Conservation (phyloP, 2,797 vertebrate species). For the Mico argentatus region DNA sequence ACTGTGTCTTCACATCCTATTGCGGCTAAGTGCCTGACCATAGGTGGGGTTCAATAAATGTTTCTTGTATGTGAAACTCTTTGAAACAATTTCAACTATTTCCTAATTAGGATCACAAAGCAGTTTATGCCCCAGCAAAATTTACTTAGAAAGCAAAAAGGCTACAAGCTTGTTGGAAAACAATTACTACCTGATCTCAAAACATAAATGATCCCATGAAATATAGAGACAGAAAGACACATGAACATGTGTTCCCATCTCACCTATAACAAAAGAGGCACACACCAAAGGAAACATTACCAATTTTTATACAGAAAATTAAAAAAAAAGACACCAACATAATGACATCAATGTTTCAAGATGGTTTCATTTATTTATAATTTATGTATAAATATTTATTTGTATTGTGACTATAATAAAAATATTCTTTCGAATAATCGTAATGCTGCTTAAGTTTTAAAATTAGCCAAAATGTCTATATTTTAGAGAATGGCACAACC, state of each 20-base stretch:
- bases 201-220: slow-evolving; percentile 11
- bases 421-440: neutral
- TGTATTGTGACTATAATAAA: neutral
- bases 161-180: neutral
- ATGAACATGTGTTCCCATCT: neutral
- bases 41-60: neutral
- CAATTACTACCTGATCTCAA: neutral
- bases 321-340: neutral
- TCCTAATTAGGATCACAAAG: neutral
- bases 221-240: neutral
- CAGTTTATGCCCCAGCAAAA: neutral
- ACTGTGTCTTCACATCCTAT: neutral
- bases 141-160: neutral
- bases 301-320: neutral
- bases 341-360: neutral
- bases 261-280: neutral
- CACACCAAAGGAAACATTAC: neutral
- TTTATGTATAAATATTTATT: neutral
- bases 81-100: neutral
- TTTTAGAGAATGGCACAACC: neutral
- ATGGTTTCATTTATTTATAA: neutral
- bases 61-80: slow-evolving; percentile 21
- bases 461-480: neutral
- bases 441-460: neutral
- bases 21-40: neutral